phyloP scores from a whole-genome alignment of 2,113 vertebrate genomes.

The Antigone vipio region DNA sequence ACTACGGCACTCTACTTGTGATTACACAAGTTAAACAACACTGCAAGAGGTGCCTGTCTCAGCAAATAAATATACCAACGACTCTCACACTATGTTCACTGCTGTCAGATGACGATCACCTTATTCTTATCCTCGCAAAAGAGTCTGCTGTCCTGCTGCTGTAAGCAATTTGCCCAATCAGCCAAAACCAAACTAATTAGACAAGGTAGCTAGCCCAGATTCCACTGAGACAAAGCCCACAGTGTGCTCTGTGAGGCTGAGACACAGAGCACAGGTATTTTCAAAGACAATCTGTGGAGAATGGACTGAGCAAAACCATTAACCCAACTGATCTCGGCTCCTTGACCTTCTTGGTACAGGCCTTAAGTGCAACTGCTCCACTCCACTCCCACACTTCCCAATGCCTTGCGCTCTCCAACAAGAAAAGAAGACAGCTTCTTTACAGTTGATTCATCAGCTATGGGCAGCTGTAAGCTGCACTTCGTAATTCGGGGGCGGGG shows the following conservation, averaged over 20 bases:
- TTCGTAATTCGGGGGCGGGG: background rate
- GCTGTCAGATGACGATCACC: background rate
- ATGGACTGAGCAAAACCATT: background rate
- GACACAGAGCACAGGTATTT: background rate
- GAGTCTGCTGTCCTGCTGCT: background rate
- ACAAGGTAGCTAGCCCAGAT: background rate
- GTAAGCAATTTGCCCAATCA: background rate
- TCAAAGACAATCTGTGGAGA: background rate
- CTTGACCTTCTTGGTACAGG: background rate
- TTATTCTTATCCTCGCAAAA: background rate
- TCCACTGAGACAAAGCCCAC: background rate
- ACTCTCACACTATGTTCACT: background rate
- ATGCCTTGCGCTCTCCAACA: accelerated
- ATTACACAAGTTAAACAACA: background rate
- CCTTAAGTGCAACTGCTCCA: background rate
- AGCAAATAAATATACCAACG: background rate
- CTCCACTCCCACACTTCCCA: background rate
- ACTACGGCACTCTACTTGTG: background rate
- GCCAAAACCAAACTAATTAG: background rate
- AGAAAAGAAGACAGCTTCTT: background rate
- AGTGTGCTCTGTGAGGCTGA: background rate
- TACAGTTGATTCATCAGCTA: background rate
- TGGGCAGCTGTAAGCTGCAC: background rate
- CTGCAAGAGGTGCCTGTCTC: background rate
- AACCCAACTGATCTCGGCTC: background rate